Evolutionary conservation across 53 echinoderm and acorn worm genomes (phyloP).

Genomic region (Henricia sp.): DNA sequence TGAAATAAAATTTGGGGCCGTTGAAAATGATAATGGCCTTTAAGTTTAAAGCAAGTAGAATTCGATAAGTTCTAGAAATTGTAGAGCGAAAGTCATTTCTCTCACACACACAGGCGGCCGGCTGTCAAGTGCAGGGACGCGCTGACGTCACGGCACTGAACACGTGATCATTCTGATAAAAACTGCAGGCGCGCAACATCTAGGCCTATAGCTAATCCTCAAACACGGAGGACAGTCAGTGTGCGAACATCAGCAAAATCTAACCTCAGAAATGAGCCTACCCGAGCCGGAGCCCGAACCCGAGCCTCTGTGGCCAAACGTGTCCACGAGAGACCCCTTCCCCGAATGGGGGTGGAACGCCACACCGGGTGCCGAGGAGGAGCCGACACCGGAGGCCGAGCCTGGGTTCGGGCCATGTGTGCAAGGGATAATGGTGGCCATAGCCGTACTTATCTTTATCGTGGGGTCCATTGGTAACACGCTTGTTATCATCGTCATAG

Average conservation of each 20-base stretch:
- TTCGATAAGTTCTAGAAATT: no score
- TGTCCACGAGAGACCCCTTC: neutral
- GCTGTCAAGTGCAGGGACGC: neutral
- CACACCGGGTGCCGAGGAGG: constrained; percentile 15
- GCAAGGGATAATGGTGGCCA: constrained; percentile 49
- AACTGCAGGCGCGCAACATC: neutral
- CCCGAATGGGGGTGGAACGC: constrained; percentile 24
- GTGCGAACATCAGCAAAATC: no score
- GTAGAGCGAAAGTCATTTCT: no score
- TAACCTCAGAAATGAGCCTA: constrained; percentile 23
- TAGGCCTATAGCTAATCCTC: no score
- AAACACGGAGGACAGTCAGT: no score
- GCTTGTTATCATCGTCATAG: constrained; percentile 74
- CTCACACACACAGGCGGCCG: no score
- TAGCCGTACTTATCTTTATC: constrained; percentile 76
- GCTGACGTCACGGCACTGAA: neutral
- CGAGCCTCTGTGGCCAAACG: constrained; percentile 7
- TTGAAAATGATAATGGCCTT: no score
- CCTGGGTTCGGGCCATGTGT: constrained; percentile 58
- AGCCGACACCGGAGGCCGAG: constrained; percentile 54
- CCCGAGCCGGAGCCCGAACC: constrained; percentile 61
- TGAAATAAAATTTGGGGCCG: no score
- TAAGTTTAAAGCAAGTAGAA: no score
- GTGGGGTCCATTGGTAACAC: constrained; percentile 76
- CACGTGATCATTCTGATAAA: neutral